Percentiles rank a stretch among this genome's conserved stretches.
phyloP scores from a whole-genome alignment of 2,797 vertebrate species.

The Molossus molossus region DNA sequence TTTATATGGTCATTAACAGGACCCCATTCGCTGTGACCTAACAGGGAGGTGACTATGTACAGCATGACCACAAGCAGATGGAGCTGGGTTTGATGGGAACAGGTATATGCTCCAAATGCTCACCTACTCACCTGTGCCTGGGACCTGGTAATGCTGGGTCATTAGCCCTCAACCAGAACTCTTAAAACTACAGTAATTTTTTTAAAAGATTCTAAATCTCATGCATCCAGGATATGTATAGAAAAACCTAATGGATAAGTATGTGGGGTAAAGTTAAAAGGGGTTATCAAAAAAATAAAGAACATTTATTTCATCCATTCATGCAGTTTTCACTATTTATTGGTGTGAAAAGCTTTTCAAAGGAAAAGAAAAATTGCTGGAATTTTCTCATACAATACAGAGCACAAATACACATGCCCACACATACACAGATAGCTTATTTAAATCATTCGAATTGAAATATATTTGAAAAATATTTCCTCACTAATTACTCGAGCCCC shows the following conservation, averaged over 20 bases:
- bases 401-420: background rate
- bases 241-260: constrained; percentile 4
- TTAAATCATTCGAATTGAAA: constrained; percentile 49
- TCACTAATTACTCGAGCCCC: constrained; percentile 37
- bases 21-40: background rate
- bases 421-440: background rate
- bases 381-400: constrained; percentile 1
- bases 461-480: constrained; percentile 61
- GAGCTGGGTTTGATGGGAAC: background rate
- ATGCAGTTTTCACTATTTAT: constrained; percentile 29
- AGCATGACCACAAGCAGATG: background rate
- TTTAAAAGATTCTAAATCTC: constrained; percentile 1
- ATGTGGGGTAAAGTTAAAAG: background rate
- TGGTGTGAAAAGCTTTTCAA: constrained; percentile 5
- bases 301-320: background rate
- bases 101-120: background rate
- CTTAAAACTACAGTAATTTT: background rate
- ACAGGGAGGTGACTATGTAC: background rate
- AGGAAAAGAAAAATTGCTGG: constrained; percentile 1
- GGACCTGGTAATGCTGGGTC: background rate
- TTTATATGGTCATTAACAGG: background rate
- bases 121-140: background rate
- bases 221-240: background rate
- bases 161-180: background rate
- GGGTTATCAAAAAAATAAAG: constrained; percentile 14